phyloP scores from a whole-genome alignment of 2,888 invertebrate species.

The Psylliodes chrysocephalus region DNA sequence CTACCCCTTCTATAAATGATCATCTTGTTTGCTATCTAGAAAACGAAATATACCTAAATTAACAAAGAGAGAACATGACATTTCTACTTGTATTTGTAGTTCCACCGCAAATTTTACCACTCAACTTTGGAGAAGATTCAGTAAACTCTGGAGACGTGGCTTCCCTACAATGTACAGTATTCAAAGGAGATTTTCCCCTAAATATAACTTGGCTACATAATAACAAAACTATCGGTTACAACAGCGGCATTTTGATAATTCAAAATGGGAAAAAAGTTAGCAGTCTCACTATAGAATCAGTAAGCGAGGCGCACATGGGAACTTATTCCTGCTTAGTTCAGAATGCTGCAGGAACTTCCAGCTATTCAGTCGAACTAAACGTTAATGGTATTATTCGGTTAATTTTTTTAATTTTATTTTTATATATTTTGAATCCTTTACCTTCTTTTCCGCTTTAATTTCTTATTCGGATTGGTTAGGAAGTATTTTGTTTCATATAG shows the following conservation, averaged over 20 bases:
- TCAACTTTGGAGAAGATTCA: constrained; percentile 68
- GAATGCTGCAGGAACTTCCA: constrained; percentile 68
- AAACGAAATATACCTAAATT: no score
- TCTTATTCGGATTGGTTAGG: no score
- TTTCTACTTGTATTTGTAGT: constrained; percentile 38
- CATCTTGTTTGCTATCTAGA: no score
- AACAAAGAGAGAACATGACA: no score
- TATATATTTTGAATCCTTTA: no score
- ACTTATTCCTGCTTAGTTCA: constrained; percentile 72
- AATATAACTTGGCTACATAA: constrained; percentile 73
- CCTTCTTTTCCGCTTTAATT: no score
- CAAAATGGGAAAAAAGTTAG: constrained; percentile 66
- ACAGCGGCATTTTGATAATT: constrained; percentile 59
- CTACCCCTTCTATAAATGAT: no score
- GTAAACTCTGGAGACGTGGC: constrained; percentile 78
- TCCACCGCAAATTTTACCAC: constrained; percentile 67
- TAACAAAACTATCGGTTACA: constrained; percentile 59
- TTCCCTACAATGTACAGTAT: constrained; percentile 74
- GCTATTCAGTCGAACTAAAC: constrained; percentile 71
- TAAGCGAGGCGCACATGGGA: constrained; percentile 70
- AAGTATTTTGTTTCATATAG: no score
- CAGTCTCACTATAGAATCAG: constrained; percentile 71
- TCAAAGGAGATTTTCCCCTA: constrained; percentile 77
- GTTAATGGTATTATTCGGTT: constrained; percentile 69
- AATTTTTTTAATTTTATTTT: no score